Evolutionary conservation across 2,113 vertebrate genomes (phyloP), one percentile per base, ranked within the genome.

Genomic region (Myotis lucifugus): DNA sequence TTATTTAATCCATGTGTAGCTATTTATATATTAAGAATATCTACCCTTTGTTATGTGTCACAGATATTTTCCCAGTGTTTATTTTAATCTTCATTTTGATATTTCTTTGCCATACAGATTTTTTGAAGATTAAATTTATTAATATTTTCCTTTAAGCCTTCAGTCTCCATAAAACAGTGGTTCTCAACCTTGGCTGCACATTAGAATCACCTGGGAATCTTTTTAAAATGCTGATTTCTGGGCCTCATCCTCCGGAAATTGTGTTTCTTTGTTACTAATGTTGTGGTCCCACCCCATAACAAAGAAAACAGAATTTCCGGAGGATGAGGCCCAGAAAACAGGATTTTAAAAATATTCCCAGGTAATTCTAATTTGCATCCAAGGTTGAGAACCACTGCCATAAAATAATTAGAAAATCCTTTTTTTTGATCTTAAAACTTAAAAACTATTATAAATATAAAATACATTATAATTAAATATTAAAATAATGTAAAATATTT

Each of bases 81-180:
- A 59, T 42, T 50, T 95, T 87, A 64, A 89, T 50, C 25, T 85
- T 73, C 18, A 90, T 92, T 87, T 79, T n/a, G 52, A 4, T 40
- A 34, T 61, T 83, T 85, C 73, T 88, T 83, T 85, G 54, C 11
- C 74, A 61, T 34, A 78, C 1, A 94, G 34, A 66, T 3, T 50
- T 87, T 93, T 46, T 85, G 9, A 93, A 90, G 17, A 48, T 85
- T 72, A 92, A 86, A 93, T 64, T 59, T 88, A 34, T 81, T 85
- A 56, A 46, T 42, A 18, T 77, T 76, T 87, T 52, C 8, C 72
- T 73, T 50, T 89, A 92, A 46, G 48, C 14, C 8, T 54, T 92
- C 6, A 14, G 6, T 90, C 48, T 84, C 86, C 27, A 87, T 88
- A 34, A 96, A 91, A 77, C 40, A 42, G 40, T 42, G 40, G 40